Conservation (phyloP, 2,113 vertebrate genomes). For the Chiloscyllium plagiosum region DNA sequence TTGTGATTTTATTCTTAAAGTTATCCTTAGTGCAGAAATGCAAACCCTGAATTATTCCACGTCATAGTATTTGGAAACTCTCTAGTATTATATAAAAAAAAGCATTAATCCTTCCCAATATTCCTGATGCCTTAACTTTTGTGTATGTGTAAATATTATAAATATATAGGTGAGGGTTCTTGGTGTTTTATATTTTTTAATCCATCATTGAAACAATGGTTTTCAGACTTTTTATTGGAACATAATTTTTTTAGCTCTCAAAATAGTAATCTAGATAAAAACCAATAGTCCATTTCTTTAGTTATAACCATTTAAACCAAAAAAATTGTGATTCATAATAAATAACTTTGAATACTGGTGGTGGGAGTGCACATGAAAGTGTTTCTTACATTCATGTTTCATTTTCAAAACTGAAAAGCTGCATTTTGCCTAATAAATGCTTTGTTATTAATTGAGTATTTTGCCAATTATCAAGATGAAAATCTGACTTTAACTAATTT, state of each 20-base stretch:
- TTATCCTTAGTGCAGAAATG: slow-evolving; percentile 42
- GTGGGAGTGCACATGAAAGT: background rate
- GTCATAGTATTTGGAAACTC: slow-evolving; percentile 13
- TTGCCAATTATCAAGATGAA: background rate
- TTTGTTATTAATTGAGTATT: background rate
- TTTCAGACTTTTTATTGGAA: slow-evolving; percentile 27
- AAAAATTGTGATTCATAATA: background rate
- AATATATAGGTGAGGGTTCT: slow-evolving; percentile 43
- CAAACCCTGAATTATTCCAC: background rate
- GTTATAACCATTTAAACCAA: background rate
- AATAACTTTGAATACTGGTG: background rate
- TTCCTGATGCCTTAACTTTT: slow-evolving; percentile 46
- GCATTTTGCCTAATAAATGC: background rate
- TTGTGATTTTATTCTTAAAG: slow-evolving; percentile 40
- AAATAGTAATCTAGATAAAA: slow-evolving; percentile 5
- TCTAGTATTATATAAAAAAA: background rate
- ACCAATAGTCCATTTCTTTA: background rate
- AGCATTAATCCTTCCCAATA: slow-evolving; percentile 4
- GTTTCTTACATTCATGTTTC: slow-evolving; percentile 11
- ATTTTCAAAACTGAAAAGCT: background rate
- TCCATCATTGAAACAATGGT: slow-evolving; percentile 30
- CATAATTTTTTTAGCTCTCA: slow-evolving; percentile 1
- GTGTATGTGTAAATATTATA: slow-evolving; percentile 44
- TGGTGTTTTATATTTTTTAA: slow-evolving; percentile 45
- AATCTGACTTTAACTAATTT: background rate